Evolutionary conservation across 2,113 vertebrate species (phyloP), one percentile per base, ranked within the genome.

Genomic region (Callorhinus ursinus): DNA sequence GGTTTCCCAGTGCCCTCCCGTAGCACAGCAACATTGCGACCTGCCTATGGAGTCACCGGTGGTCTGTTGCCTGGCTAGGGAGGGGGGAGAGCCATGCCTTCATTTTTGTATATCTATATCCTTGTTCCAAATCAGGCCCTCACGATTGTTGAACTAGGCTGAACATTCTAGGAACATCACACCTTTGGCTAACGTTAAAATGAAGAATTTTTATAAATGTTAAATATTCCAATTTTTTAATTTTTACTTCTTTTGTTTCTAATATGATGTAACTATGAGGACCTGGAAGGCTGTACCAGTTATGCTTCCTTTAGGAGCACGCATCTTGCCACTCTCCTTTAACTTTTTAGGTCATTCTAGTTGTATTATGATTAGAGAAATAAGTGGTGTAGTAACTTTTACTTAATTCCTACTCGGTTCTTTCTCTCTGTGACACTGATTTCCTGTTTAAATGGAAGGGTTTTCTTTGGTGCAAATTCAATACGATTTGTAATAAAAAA

Each of bases 401-500:
- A 74, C 67, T 83, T 61, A 18, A 61, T n/a, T 74, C 22, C 5
- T 79, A 88, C 65, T 89, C 57, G 76, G 15, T 10, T 55, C 6
- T 63, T 90, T 76, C n/a, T 88, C n/a, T 55, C 4, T 74, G 49
- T 93, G 46, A 80, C 39, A 82, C 8, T 53, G 59, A 96, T 39
- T 39, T 89, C 7, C 39, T 67, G 67, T 36, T 95, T 76, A 79
- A 94, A 42, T 31, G 36, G 53, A 86, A 95, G 24, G 67, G 0
- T 55, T 94, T 81, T 92, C 72, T 93, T 93, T 33, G 39, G 93
- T 81, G 3, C 36, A 86, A 92, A 91, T 57, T 8, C 21, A 39
- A 22, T 83, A 49, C 49, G 4, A 83, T 26, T 95, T 93, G 28
- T 28, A 93, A 53, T 15, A 31, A 88, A 96, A 90, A 95, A 46